phyloP scores from a whole-genome alignment of 1,140 invertebrate genomes.

The Neocloeon triangulifer region DNA sequence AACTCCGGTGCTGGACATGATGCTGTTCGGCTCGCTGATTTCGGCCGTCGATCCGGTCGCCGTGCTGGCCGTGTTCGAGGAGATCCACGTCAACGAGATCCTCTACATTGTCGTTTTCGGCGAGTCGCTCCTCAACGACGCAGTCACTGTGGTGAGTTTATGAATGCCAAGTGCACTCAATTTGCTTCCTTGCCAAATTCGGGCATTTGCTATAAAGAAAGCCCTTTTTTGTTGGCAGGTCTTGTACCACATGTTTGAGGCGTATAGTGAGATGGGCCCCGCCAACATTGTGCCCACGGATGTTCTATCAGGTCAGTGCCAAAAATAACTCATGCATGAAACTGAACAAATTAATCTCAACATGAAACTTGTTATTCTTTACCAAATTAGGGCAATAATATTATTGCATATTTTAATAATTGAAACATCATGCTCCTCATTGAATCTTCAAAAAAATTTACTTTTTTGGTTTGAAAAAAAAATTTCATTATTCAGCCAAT shows the following conservation, averaged over 20 bases:
- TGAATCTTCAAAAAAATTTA: too few relatives aligned
- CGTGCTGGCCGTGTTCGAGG: constrained; percentile 95
- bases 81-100: constrained; percentile 97
- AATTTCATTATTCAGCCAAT: too few relatives aligned
- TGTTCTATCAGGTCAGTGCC: constrained; percentile 48
- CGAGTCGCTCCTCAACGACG: constrained; percentile 92
- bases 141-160: constrained; percentile 79
- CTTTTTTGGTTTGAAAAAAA: too few relatives aligned
- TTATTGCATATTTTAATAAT: too few relatives aligned
- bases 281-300: constrained; percentile 53
- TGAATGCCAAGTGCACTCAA: too few relatives aligned
- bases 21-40: constrained; percentile 86
- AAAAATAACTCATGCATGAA: too few relatives aligned
- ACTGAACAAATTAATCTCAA: too few relatives aligned
- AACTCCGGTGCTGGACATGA: constrained; percentile 63
- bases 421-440: too few relatives aligned
- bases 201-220: too few relatives aligned
- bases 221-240: constrained; percentile 43
- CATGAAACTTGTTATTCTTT: too few relatives aligned
- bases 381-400: too few relatives aligned
- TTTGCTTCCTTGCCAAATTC: too few relatives aligned
- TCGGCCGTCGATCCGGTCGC: constrained; percentile 98
- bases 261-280: constrained; percentile 66
- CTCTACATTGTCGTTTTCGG: constrained; percentile 98
- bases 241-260: constrained; percentile 87